phyloP scores from a whole-genome alignment of 1,140 invertebrate genomes.

The Lucilia sericata region DNA sequence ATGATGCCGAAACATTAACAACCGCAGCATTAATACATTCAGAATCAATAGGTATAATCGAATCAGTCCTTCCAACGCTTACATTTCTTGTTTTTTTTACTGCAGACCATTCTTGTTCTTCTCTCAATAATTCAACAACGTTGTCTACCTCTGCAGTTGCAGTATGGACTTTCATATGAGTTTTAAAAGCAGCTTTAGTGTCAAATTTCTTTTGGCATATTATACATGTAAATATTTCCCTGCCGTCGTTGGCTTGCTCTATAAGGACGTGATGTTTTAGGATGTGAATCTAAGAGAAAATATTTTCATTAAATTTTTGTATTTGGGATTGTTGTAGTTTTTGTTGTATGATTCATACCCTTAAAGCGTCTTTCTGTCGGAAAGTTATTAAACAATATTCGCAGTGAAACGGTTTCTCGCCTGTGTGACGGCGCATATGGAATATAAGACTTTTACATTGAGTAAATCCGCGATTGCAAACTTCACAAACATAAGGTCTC shows the following conservation, averaged over 20 bases:
- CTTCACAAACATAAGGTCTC: slow-evolving; percentile 59
- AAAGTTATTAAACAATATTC: slow-evolving; percentile 58
- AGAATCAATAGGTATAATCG: not conserved
- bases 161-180: slow-evolving; percentile 48
- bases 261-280: slow-evolving; percentile 60
- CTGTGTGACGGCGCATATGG: slow-evolving; percentile 54
- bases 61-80: not conserved
- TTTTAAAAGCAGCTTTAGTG: slow-evolving; percentile 32
- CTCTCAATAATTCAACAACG: not conserved
- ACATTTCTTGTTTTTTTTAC: not conserved
- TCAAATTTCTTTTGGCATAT: slow-evolving; percentile 65
- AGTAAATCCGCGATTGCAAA: slow-evolving; percentile 60
- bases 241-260: slow-evolving; percentile 3
- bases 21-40: slow-evolving; percentile 25
- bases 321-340: not conserved
- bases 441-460: slow-evolving; percentile 54
- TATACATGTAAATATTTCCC: slow-evolving; percentile 57
- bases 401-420: slow-evolving; percentile 69
- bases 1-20: slow-evolving; percentile 35
- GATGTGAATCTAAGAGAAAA: slow-evolving; percentile 57
- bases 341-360: slow-evolving; percentile 36
- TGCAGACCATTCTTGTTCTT: not conserved
- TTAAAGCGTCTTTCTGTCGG: slow-evolving; percentile 52
- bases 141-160: not conserved
- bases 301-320: not conserved